phyloP scores from a whole-genome alignment of 2,888 invertebrate species.

The Troides oblongomaculatus region DNA sequence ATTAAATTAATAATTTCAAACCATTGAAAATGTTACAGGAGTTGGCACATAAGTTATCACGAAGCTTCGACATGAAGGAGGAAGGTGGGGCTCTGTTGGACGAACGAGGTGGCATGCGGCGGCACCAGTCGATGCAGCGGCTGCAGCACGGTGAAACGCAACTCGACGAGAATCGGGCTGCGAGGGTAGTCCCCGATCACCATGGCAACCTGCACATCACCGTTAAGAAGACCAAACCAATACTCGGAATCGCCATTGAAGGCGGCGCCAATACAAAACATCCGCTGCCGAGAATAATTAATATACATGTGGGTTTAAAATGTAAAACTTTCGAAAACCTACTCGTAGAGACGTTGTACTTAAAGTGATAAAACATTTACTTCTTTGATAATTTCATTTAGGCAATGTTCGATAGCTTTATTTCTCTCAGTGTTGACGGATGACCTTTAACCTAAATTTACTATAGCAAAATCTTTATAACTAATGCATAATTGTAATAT shows the following conservation, averaged over 20 bases:
- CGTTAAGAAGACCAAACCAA: slow-evolving; percentile 95
- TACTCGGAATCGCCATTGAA: slow-evolving; percentile 97
- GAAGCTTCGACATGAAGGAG: slow-evolving; percentile 94
- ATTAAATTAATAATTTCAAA: background rate
- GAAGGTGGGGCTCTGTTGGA: slow-evolving; percentile 87
- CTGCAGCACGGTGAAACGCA: slow-evolving; percentile 81
- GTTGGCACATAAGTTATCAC: slow-evolving; percentile 91
- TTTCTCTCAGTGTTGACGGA: background rate
- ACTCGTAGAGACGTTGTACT: slow-evolving; percentile 18
- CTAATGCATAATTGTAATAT: background rate
- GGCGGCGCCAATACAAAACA: slow-evolving; percentile 98
- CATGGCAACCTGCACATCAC: slow-evolving; percentile 93
- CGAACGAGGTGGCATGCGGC: slow-evolving; percentile 82
- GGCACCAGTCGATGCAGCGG: slow-evolving; percentile 89
- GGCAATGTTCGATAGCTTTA: background rate
- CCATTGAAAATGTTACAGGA: slow-evolving; percentile 77
- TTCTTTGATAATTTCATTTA: background rate
- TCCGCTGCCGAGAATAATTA: slow-evolving; percentile 95
- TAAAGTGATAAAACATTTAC: slow-evolving; percentile 5
- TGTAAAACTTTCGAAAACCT: slow-evolving; percentile 22
- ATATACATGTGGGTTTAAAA: slow-evolving; percentile 90
- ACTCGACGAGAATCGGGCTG: slow-evolving; percentile 73
- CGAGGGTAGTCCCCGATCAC: slow-evolving; percentile 89
- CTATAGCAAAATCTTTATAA: background rate
- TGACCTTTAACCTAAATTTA: background rate